Evolutionary conservation across 2,797 vertebrate genomes (phyloP), one percentile per base, ranked within the genome.

Genomic region (Lepus townsendii): DNA sequence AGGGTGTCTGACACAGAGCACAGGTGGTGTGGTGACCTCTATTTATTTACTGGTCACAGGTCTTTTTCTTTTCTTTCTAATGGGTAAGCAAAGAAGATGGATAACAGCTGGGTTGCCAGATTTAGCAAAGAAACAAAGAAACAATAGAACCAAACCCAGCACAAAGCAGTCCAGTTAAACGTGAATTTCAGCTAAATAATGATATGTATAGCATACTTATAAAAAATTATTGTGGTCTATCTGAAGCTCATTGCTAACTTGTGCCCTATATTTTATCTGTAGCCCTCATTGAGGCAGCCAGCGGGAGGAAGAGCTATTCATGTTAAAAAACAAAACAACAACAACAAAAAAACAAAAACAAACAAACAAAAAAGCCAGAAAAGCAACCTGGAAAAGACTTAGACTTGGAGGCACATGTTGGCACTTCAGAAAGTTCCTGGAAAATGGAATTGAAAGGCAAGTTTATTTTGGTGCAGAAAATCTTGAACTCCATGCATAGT

Each of bases 111-210:
- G 42, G 63, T n/a, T 71, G 73, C 50, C 42, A 93, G 47, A 68
- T 82, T 60, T 71, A 79, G 79, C 62, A 85, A 50, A 68, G 54
- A 69, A 93, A 77, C 7, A 88, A 85, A 95, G 26, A 91, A 83
- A 73, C 17, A 72, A 38, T 30, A 75, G 83, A 84, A 62, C 32
- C 62, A 72, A 91, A 83, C 16, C n/a, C 38, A 72, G 60, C 24
- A 84, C 20, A 76, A 57, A 80, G 83, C 77, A 76, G 30, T 24
- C 75, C 66, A 69, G 82, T 76, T 93, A 82, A 77, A 60, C 93
- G 66, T 83, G 83, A 82, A 83, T 92, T 86, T 95, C 62, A 91
- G 75, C 77, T 69, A 80, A 65, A 30, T 65, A 32, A 32, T 78
- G 65, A 35, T 88, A 62, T 65, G 60, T 93, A 76, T 54, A 20